phyloP scores from a whole-genome alignment of 2,888 invertebrate species.

The Drosophila multiciliata region DNA sequence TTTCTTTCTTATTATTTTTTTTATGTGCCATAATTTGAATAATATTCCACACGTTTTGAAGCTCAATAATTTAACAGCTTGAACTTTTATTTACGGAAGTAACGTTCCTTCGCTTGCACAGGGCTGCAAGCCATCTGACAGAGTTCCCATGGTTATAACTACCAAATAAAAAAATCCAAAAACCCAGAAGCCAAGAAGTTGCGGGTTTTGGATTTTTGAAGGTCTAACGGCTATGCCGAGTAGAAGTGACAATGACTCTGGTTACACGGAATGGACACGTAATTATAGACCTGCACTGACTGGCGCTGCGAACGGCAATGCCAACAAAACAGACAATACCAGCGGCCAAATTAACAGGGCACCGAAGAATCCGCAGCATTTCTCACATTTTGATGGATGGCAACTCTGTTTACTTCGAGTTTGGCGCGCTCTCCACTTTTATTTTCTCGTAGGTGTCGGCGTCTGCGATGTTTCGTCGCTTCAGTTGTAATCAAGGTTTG shows the following conservation, averaged over 20 bases:
- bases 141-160: conserved; percentile 36
- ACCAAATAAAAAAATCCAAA: too few relatives aligned
- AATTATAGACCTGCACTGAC: conserved; percentile 31
- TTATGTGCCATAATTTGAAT: conserved; percentile 7
- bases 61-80: conserved; percentile 31
- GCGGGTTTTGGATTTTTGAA: conserved; percentile 4
- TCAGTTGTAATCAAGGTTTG: conserved; percentile 70
- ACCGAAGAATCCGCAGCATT: neutral
- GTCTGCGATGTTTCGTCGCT: conserved; percentile 62
- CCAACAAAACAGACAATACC: conserved; percentile 1
- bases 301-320: conserved; percentile 5
- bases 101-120: neutral
- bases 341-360: neutral
- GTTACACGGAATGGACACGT: conserved; percentile 24
- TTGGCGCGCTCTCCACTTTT: conserved; percentile 55
- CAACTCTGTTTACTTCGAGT: conserved; percentile 53
- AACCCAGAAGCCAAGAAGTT: conserved; percentile 4
- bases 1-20: neutral
- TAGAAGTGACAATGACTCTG: conserved; percentile 3
- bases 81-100: conserved; percentile 13
- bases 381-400: conserved; percentile 28
- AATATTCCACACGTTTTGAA: conserved; percentile 17
- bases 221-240: neutral
- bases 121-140: conserved; percentile 39
- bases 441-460: conserved; percentile 9